phyloP scores from a whole-genome alignment of 2,888 invertebrate genomes.

The Silvanus unidentatus region DNA sequence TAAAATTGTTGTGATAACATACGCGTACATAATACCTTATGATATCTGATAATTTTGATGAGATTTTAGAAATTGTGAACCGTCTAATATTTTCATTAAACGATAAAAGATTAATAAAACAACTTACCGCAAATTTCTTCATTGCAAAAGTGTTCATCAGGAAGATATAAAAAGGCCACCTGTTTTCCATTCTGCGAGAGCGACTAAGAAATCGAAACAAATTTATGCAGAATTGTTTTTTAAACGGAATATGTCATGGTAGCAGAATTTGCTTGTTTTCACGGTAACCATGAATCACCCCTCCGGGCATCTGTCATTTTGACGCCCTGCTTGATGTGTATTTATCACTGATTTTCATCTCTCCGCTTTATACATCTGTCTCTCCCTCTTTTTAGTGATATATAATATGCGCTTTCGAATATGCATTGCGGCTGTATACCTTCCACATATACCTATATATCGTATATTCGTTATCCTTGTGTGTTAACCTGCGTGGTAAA shows the following conservation, averaged over 20 bases:
- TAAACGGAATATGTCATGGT: slow-evolving; percentile 4
- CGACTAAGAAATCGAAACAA: neutral
- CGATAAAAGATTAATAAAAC: no score
- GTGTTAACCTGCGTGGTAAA: slow-evolving; percentile 13
- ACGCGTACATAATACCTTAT: no score
- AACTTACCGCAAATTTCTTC: no score
- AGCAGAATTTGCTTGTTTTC: slow-evolving; percentile 19
- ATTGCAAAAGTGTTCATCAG: no score
- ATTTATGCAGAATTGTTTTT: slow-evolving; percentile 1
- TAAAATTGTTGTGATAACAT: no score
- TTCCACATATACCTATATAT: neutral
- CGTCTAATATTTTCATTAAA: no score
- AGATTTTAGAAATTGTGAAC: no score
- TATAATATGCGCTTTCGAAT: slow-evolving; percentile 8
- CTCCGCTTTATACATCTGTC: slow-evolving; percentile 18
- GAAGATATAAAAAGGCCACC: no score
- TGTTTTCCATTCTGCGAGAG: no score
- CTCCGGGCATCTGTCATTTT: slow-evolving; percentile 24
- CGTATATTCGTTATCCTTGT: slow-evolving; percentile 11
- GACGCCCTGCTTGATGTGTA: slow-evolving; percentile 23
- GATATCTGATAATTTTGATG: no score
- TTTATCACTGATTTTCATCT: slow-evolving; percentile 24
- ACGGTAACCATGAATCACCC: slow-evolving; percentile 25
- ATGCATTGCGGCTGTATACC: neutral
- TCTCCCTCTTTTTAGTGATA: slow-evolving; percentile 8